A percentile compares a stretch with the other conserved stretches of the same genome.
Evolutionary conservation across 2,888 invertebrate genomes (phyloP).

Genomic region (Emmelina monodactyla): DNA sequence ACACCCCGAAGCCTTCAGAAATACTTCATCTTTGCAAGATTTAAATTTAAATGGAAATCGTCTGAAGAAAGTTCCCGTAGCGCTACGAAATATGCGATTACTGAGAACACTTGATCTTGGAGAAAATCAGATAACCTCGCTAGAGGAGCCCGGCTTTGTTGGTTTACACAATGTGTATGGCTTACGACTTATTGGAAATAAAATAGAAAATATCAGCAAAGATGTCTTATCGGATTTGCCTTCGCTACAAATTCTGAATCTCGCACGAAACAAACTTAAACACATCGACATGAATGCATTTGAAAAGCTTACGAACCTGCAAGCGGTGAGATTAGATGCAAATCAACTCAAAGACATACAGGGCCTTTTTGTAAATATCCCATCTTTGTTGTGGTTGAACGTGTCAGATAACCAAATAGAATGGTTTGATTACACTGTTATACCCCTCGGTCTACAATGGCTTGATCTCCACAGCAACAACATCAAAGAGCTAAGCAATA

Average conservation of each 20-base stretch:
- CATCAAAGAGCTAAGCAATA: conserved; percentile 80
- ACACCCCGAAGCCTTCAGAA: conserved; percentile 87
- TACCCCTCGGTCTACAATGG: conserved; percentile 86
- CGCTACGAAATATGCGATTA: conserved; percentile 84
- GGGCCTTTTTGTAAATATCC: conserved; percentile 83
- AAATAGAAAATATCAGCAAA: conserved; percentile 81
- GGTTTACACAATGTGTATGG: conserved; percentile 88
- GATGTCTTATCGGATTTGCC: conserved; percentile 82
- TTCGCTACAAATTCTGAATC: conserved; percentile 83
- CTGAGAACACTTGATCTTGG: conserved; percentile 89
- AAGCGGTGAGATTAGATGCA: conserved; percentile 86
- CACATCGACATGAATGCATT: conserved; percentile 83
- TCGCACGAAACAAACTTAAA: conserved; percentile 85
- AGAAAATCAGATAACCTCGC: conserved; percentile 83
- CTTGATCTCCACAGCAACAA: conserved; percentile 89
- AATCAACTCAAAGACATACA: conserved; percentile 84
- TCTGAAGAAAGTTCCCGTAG: conserved; percentile 80
- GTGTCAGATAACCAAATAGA: conserved; percentile 89
- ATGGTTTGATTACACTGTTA: conserved; percentile 87
- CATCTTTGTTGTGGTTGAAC: conserved; percentile 86
- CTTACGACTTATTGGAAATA: conserved; percentile 88
- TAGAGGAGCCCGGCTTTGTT: conserved; percentile 83
- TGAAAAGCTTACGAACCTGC: conserved; percentile 78
- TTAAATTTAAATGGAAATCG: conserved; percentile 89
- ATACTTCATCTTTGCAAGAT: conserved; percentile 90